phyloP scores from a whole-genome alignment of 2,113 vertebrate species.

The Scomber colias region DNA sequence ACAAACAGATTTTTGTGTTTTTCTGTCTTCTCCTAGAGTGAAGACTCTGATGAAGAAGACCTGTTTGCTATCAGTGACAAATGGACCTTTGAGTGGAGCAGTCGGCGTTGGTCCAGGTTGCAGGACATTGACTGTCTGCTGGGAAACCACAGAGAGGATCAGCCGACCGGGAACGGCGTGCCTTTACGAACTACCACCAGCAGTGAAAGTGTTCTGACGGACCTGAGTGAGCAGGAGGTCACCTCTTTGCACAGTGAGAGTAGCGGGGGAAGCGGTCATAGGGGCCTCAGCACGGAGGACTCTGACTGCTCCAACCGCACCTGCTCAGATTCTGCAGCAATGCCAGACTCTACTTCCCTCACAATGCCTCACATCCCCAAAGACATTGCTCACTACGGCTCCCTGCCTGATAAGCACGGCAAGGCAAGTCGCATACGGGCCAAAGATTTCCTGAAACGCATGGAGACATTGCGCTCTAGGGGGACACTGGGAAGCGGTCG shows the following conservation, averaged over 20 bases:
- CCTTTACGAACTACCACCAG: constrained; percentile 92
- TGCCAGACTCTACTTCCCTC: constrained; percentile 83
- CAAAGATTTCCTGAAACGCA: constrained; percentile 93
- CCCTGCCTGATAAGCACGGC: constrained; percentile 83
- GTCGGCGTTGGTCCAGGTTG: constrained; percentile 95
- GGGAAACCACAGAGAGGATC: constrained; percentile 85
- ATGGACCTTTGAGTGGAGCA: constrained; percentile 98
- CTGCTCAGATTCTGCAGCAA: constrained; percentile 82
- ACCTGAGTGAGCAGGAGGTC: constrained; percentile 93
- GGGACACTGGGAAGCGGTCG: constrained; percentile 80
- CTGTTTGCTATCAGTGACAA: constrained; percentile 96
- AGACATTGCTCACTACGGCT: constrained; percentile 78
- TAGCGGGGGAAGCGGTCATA: constrained; percentile 91
- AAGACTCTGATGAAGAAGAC: constrained; percentile 98
- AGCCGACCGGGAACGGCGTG: constrained; percentile 82
- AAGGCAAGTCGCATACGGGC: constrained; percentile 86
- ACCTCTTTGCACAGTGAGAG: constrained; percentile 94
- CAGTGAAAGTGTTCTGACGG: constrained; percentile 95
- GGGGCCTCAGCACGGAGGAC: constrained; percentile 80
- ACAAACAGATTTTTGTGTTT: neutral
- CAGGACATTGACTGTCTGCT: constrained; percentile 91
- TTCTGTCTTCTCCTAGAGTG: constrained; percentile 84
- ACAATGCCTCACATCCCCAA: constrained; percentile 72
- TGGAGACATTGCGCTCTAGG: constrained; percentile 91
- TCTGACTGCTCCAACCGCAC: constrained; percentile 83